These are phyloP conservation scores for Drosophila phalerata DNA, from an alignment of 2,888 invertebrate species.

Conservation along the genomic window DNA sequence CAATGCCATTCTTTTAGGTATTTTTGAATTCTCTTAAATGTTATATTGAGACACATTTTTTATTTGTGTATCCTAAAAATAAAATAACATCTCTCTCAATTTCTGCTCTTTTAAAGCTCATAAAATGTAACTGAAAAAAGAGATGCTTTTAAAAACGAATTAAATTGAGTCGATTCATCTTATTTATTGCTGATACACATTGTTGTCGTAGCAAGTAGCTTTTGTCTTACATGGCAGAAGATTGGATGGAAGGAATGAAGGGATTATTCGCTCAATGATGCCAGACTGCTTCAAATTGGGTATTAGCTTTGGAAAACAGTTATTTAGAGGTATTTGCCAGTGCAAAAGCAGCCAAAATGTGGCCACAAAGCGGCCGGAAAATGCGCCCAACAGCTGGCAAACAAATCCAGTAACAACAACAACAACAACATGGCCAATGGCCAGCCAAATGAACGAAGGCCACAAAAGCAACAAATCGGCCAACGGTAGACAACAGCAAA, in stretches of 20 bases:
- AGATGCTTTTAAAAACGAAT: not conserved
- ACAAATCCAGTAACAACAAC: constrained; percentile 34
- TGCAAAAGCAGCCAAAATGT: constrained; percentile 54
- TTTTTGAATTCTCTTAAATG: not conserved
- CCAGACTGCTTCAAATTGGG: constrained; percentile 23
- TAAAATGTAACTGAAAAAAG: not conserved
- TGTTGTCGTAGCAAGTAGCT: constrained; percentile 35
- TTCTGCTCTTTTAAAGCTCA: not conserved
- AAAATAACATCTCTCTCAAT: not conserved
- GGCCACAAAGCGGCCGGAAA: constrained; percentile 73
- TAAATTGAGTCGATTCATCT: constrained; percentile 6
- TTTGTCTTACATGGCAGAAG: constrained; percentile 34
- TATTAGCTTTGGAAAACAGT: constrained; percentile 59
- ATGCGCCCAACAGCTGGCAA: constrained; percentile 65
- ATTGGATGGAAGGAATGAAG: not conserved
- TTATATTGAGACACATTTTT: not conserved
- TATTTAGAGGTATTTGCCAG: constrained; percentile 54
- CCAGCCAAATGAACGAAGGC: constrained; percentile 15
- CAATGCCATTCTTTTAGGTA: constrained; percentile 1
- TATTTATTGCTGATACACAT: not conserved
- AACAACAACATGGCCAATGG: constrained; percentile 24
- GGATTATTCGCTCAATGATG: not conserved
- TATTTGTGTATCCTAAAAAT: not conserved
- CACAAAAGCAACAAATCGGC: constrained; percentile 58
- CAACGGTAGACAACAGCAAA: constrained; percentile 54